A percentile compares a stretch with the other conserved stretches of the same genome.
These are phyloP conservation scores for Eolophus roseicapilla DNA, from an alignment of 2,113 vertebrate species.

Conservation along the genomic window DNA sequence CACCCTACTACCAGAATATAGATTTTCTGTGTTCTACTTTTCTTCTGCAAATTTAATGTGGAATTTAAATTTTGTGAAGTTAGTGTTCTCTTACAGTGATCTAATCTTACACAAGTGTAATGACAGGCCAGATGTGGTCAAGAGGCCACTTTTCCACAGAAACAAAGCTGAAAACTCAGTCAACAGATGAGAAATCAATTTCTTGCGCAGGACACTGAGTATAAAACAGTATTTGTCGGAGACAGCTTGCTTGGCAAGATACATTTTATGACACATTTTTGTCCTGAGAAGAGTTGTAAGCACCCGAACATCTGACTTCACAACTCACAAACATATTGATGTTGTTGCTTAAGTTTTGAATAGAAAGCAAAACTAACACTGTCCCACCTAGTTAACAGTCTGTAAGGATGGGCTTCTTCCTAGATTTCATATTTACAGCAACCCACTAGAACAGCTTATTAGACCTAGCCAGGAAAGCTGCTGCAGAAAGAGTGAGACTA, in stretches of 20 bases:
- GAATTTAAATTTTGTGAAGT: neutral
- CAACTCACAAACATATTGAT: neutral
- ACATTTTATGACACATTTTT: neutral
- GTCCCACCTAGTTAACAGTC: neutral
- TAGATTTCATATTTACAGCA: slow-evolving; percentile 31
- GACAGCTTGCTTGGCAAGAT: neutral
- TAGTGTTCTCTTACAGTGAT: neutral
- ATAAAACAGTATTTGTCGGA: neutral
- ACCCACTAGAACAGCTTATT: neutral
- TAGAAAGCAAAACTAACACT: neutral
- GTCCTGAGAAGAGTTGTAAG: neutral
- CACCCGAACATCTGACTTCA: neutral
- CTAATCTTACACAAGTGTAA: slow-evolving; percentile 4
- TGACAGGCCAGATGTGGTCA: neutral
- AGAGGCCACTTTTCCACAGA: neutral
- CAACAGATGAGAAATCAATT: slow-evolving; percentile 6
- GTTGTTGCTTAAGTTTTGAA: neutral
- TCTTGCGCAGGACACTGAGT: neutral
- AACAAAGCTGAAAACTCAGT: neutral
- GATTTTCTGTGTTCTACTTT: neutral
- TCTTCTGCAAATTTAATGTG: neutral
- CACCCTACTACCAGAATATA: neutral
- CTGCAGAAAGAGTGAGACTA: neutral
- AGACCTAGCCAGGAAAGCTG: neutral
- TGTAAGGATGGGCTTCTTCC: neutral